Conservation (phyloP, 2,888 invertebrate genomes). For the Nymphalis c-album region DNA sequence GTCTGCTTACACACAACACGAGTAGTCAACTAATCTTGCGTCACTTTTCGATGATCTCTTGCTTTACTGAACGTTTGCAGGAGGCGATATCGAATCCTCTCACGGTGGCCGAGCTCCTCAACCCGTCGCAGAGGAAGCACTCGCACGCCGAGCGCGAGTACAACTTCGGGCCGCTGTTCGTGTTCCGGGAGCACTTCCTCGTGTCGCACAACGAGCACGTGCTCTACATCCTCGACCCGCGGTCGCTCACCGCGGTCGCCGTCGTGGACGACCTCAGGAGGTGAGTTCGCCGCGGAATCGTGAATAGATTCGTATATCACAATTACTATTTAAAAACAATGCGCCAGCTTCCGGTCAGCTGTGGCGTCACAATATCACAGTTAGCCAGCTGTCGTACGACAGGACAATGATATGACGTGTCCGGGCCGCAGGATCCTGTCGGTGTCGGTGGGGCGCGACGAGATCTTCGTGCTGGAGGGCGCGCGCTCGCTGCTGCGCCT, state of each 20-base stretch:
- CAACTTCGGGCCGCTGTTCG: slow-evolving; percentile 73
- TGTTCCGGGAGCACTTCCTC: slow-evolving; percentile 87
- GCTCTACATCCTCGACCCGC: slow-evolving; percentile 89
- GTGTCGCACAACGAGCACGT: slow-evolving; percentile 87
- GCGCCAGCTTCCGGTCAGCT: no score
- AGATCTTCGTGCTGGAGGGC: slow-evolving; percentile 92
- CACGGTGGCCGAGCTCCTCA: slow-evolving; percentile 86
- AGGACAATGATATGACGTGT: no score
- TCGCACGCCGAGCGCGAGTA: slow-evolving; percentile 57
- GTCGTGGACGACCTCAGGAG: slow-evolving; percentile 84
- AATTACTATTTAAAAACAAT: not conserved
- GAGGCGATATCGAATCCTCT: slow-evolving; percentile 77
- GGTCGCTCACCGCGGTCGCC: slow-evolving; percentile 84
- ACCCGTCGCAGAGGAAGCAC: slow-evolving; percentile 77
- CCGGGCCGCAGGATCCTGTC: slow-evolving; percentile 74
- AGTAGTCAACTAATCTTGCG: no score
- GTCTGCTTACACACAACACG: not conserved
- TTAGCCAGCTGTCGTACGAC: no score
- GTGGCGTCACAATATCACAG: no score
- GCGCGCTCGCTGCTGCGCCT: slow-evolving; percentile 89
- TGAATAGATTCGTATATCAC: no score
- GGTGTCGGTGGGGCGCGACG: slow-evolving; percentile 84
- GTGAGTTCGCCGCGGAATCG: slow-evolving; percentile 48
- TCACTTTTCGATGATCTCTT: no score
- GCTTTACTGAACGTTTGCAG: slow-evolving; percentile 42